Base-by-base conservation (phyloP, 2,888 invertebrate species). In the Drosophila prolongata region DNA sequence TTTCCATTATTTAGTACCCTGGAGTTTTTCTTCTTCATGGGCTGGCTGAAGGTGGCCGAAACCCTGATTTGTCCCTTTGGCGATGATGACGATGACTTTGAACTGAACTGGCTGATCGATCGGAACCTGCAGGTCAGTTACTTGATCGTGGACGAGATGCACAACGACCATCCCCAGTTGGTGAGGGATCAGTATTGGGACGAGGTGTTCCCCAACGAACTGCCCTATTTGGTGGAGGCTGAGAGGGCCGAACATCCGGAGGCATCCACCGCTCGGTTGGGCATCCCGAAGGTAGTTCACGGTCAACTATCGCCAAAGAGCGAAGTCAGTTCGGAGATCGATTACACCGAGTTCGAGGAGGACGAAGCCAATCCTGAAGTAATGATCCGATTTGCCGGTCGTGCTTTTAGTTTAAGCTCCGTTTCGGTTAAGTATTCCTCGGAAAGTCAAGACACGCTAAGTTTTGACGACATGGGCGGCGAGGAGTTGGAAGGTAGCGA, bases 81-180 rank as follows among this genome's bases (percentile, higher is more conserved):
- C 0, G 97, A 97, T 90, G 97, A 97, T 80, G 97, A 97, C 84
- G 97, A 97, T 85, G 97, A 97, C 87, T 97, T 97, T 88, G 97
- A 97, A 46, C 58, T 87, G 6, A 85, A 87, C 38, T 87, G 86
- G 89, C 64, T 88, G 3, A 89, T 87, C 16, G 86, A 87, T 50
- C 94, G 98, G 80, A 97, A 87, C 75, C 79, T 91, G 37, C 91
- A 97, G 96, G 96, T 97, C 27, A 96, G 97, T 19, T 98, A 97
- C 92, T 94, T 97, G 91, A 97, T 98, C 80, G 98, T 98, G 37
- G 98, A 98, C 90, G 97, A 97, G 92, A 97, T 98, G 97, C 97
- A 97, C 90, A 96, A 97, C 91, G 96, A 97, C 82, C 97, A 97
- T 92, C 97, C 97, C 0, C 96, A 97, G 90, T 92, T 97, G 75